Percentiles rank a stretch among this genome's conserved stretches.
phyloP scores from a whole-genome alignment of 2,797 vertebrate genomes.

The Channallabes apus region DNA sequence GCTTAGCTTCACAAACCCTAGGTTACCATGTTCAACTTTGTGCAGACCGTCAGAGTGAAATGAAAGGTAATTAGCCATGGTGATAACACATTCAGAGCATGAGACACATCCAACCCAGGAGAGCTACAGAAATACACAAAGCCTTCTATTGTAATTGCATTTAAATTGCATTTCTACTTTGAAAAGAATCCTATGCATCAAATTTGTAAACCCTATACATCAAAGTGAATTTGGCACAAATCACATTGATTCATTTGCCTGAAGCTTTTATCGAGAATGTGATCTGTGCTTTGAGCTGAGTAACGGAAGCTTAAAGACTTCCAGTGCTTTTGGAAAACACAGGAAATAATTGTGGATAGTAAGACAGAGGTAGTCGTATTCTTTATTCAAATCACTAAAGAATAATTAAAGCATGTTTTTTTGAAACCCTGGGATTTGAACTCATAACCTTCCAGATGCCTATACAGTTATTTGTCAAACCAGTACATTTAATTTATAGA shows the following conservation, averaged over 20 bases:
- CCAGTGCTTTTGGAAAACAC: not conserved
- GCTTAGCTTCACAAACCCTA: not conserved
- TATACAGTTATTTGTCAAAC: not conserved
- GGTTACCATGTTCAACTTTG: not conserved
- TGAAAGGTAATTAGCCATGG: not conserved
- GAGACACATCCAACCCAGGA: not conserved
- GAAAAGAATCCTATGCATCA: not conserved
- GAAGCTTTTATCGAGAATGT: not conserved
- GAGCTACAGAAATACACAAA: not conserved
- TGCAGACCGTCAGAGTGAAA: not conserved
- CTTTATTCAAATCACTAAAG: not conserved
- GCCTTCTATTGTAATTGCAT: not conserved
- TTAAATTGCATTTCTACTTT: not conserved
- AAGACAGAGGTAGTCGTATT: not conserved
- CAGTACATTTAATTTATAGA: not conserved
- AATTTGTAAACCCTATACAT: not conserved
- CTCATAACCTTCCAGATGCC: not conserved
- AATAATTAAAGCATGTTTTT: not conserved
- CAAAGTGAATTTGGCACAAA: not conserved
- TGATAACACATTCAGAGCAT: not conserved
- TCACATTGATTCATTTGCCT: not conserved
- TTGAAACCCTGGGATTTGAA: not conserved
- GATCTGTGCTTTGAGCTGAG: not conserved
- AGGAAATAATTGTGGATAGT: no score
- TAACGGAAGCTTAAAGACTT: not conserved